These are phyloP conservation scores for Clistopyga incitator DNA, from an alignment of 2,888 invertebrate species.

Conservation along the genomic window DNA sequence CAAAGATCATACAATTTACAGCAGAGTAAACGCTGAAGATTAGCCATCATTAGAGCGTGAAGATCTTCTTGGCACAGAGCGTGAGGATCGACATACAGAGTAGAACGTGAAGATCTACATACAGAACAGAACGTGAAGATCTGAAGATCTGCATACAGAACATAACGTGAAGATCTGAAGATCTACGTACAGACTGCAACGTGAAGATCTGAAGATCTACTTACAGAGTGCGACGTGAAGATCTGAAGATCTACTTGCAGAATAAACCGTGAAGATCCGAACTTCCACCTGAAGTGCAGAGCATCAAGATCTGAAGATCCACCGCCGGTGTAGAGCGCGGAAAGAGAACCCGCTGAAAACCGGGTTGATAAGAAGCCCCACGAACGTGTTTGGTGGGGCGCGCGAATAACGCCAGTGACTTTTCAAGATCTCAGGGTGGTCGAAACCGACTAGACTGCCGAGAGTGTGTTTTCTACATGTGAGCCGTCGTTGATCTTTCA, in stretches of 20 bases:
- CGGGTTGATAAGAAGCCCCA: slow-evolving; percentile 57
- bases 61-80: neutral
- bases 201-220: no score
- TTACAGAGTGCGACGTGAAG: no score
- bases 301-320: neutral
- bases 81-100: neutral
- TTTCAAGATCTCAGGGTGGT: slow-evolving; percentile 58
- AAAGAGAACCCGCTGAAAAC: slow-evolving; percentile 34
- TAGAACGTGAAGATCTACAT: neutral
- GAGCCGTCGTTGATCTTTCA: slow-evolving; percentile 24
- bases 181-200: no score
- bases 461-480: slow-evolving; percentile 34
- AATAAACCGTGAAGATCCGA: no score
- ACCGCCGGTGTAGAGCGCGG: neutral
- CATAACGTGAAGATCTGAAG: no score
- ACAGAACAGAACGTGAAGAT: neutral
- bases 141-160: no score
- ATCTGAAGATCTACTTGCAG: no score
- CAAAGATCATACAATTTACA: neutral
- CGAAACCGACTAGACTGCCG: slow-evolving; percentile 26
- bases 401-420: slow-evolving; percentile 53
- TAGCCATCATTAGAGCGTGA: no score
- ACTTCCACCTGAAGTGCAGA: no score
- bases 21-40: neutral
- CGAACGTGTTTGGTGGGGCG: slow-evolving; percentile 50